Conservation (phyloP, 2,113 vertebrate genomes). For the Siphamia tubifer region DNA sequence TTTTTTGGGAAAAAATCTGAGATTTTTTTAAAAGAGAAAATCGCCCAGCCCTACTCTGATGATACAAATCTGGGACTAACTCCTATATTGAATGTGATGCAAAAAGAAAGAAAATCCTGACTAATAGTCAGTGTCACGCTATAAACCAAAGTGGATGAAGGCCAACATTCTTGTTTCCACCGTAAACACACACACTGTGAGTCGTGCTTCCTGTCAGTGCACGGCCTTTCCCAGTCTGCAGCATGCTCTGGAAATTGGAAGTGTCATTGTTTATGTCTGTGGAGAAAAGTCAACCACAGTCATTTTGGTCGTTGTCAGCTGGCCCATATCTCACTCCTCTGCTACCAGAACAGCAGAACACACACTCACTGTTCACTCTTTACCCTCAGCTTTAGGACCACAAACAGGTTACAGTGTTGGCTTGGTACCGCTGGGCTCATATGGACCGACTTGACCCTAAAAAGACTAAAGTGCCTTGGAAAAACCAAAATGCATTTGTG, state of each 20-base stretch:
- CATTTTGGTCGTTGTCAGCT: constrained; percentile 58
- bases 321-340: constrained; percentile 58
- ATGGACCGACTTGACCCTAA: constrained; percentile 28
- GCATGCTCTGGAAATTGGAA: constrained; percentile 71
- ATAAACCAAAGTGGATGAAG: background rate
- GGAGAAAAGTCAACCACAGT: constrained; percentile 59
- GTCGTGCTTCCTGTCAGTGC: constrained; percentile 52
- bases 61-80: background rate
- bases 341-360: constrained; percentile 58
- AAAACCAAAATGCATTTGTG: constrained; percentile 46
- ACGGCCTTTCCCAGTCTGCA: constrained; percentile 47
- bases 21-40: too few species aligned
- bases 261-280: constrained; percentile 76
- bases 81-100: background rate
- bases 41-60: background rate
- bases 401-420: constrained; percentile 33
- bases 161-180: background rate
- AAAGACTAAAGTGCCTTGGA: background rate
- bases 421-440: constrained; percentile 28
- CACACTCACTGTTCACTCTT: constrained; percentile 49
- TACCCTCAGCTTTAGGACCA: constrained; percentile 31
- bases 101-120: too few species aligned
- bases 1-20: too few species aligned
- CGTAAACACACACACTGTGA: background rate
- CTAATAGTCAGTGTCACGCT: background rate